A percentile compares a stretch with the other conserved stretches of the same genome.
These are phyloP conservation scores for Rhagium mordax DNA, from an alignment of 2,888 invertebrate genomes.

Conservation along the genomic window DNA sequence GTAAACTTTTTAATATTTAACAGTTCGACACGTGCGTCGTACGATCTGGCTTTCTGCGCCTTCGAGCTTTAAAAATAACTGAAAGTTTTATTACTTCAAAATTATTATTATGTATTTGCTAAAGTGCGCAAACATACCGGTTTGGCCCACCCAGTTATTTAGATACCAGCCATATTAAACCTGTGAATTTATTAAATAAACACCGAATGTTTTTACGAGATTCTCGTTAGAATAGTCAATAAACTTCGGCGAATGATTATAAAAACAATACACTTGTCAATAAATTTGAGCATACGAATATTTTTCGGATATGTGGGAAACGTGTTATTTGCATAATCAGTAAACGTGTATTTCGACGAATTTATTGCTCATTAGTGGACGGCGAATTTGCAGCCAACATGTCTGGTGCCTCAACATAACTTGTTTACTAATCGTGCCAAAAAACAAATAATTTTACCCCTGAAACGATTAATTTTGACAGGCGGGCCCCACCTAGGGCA, in stretches of 20 bases:
- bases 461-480: no score
- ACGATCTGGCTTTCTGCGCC: background rate
- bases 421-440: no score
- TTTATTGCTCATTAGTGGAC: no score
- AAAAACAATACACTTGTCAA: background rate
- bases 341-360: no score
- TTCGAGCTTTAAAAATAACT: background rate
- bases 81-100: background rate
- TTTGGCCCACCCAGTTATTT: conserved; percentile 14
- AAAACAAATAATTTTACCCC: no score
- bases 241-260: background rate
- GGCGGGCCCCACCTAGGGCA: no score
- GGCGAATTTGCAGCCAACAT: no score
- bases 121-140: conserved; percentile 13
- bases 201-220: background rate
- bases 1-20: background rate
- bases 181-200: conserved; percentile 15
- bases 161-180: conserved; percentile 5
- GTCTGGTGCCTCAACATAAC: no score
- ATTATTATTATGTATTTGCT: background rate
- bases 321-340: background rate
- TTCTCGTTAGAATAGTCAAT: conserved; percentile 6
- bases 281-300: background rate
- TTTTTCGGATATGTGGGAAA: background rate
- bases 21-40: background rate